Percentiles rank a stretch among this genome's conserved stretches.
Evolutionary conservation across 2,888 invertebrate species (phyloP).

Genomic region (Cybosia mesomella): DNA sequence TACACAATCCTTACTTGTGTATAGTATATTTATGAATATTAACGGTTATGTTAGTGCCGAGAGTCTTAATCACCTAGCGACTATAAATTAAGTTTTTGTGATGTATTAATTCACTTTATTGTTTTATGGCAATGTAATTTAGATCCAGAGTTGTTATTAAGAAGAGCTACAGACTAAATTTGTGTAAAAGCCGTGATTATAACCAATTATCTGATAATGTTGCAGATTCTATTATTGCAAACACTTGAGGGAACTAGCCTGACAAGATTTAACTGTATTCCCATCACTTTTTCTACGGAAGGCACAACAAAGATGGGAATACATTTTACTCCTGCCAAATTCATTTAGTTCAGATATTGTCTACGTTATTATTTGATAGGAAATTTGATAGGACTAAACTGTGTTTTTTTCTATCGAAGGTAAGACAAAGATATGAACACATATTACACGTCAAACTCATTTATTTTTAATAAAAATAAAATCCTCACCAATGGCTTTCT

Average conservation of each 20-base stretch:
- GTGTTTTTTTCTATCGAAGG: background rate
- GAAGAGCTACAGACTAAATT: background rate
- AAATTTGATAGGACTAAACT: background rate
- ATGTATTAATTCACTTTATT: conserved; percentile 3
- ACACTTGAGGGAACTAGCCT: background rate
- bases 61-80: conserved; percentile 1
- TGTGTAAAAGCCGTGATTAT: background rate
- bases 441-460: no score
- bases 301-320: no score
- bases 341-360: no score
- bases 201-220: background rate
- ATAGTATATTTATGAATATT: background rate
- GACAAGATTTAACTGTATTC: background rate
- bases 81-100: background rate
- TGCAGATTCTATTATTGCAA: background rate
- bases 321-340: no score
- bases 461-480: no score
- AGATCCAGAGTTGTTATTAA: conserved; percentile 4
- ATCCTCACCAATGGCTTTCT: no score
- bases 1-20: background rate
- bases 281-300: background rate
- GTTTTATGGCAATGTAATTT: conserved; percentile 6
- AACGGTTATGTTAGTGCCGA: background rate
- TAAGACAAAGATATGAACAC: no score
- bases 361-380: no score